Evolutionary conservation across 2,888 invertebrate genomes (phyloP).

Genomic region (Adela reaumurella): DNA sequence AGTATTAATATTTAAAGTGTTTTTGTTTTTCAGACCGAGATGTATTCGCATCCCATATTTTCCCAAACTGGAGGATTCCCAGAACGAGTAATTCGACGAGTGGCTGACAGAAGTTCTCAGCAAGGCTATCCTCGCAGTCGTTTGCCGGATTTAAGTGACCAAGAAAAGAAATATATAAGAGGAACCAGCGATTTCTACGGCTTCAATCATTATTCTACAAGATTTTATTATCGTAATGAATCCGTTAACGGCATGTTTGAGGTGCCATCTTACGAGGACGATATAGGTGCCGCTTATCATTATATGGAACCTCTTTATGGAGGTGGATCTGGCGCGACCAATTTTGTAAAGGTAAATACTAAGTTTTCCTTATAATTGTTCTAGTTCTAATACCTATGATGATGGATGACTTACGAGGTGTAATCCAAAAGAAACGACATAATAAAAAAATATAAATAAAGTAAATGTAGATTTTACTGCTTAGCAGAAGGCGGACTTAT

Average conservation of each 20-base stretch:
- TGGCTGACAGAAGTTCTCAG: slow-evolving; percentile 36
- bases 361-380: too few relatives aligned
- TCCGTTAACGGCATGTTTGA: slow-evolving; percentile 19
- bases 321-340: too few relatives aligned
- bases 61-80: slow-evolving; percentile 46
- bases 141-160: slow-evolving; percentile 37
- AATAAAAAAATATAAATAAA: too few relatives aligned
- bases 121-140: slow-evolving; percentile 43
- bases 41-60: slow-evolving; percentile 47
- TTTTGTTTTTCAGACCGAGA: slow-evolving; percentile 24
- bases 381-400: too few relatives aligned
- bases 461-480: too few relatives aligned
- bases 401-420: too few relatives aligned
- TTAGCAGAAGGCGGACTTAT: too few relatives aligned
- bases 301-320: too few relatives aligned
- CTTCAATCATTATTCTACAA: slow-evolving; percentile 32
- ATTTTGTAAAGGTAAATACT: too few relatives aligned
- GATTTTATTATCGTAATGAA: slow-evolving; percentile 19
- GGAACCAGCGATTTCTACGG: slow-evolving; percentile 39
- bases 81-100: slow-evolving; percentile 28
- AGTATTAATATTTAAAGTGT: neutral
- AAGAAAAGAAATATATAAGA: slow-evolving; percentile 32
- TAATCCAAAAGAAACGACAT: too few relatives aligned
- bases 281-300: too few relatives aligned
- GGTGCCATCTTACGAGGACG: slow-evolving; percentile 30